Evolutionary conservation across 2,888 invertebrate species (phyloP).

Genomic region (Chirona hameri): DNA sequence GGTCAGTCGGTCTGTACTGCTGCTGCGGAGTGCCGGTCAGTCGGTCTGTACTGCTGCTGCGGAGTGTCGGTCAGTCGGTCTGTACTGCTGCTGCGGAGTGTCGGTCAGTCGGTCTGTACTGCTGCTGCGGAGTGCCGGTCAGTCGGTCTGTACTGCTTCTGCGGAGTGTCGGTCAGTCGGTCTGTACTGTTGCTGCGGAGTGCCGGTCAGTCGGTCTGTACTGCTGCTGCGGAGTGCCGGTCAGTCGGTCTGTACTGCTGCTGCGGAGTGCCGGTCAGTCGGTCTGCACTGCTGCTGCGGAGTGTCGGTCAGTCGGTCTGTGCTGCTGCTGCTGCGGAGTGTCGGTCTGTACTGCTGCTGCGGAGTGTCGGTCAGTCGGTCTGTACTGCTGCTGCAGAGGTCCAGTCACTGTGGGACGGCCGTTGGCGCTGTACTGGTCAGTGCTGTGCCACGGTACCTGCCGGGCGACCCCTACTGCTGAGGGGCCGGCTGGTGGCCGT

Average conservation of each 20-base stretch:
- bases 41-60: neutral
- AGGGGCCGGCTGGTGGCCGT: neutral
- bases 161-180: neutral
- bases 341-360: neutral
- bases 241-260: neutral
- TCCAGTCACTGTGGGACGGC: too few species aligned
- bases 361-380: neutral
- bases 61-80: too few species aligned
- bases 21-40: neutral
- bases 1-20: too few species aligned
- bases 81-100: neutral
- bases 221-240: neutral
- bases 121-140: neutral
- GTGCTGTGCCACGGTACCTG: neutral
- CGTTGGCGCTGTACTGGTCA: too few species aligned
- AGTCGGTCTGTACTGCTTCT: too few species aligned
- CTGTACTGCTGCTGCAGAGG: neutral
- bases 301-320: neutral
- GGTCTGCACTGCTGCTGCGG: neutral
- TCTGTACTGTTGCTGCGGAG: neutral
- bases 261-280: too few species aligned
- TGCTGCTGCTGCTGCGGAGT: neutral
- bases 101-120: neutral
- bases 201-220: too few species aligned
- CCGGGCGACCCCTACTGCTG: neutral